A percentile compares a stretch with the other conserved stretches of the same genome.
Conservation (phyloP, 2,113 vertebrate genomes). For the Grammatotria lemairii region DNA sequence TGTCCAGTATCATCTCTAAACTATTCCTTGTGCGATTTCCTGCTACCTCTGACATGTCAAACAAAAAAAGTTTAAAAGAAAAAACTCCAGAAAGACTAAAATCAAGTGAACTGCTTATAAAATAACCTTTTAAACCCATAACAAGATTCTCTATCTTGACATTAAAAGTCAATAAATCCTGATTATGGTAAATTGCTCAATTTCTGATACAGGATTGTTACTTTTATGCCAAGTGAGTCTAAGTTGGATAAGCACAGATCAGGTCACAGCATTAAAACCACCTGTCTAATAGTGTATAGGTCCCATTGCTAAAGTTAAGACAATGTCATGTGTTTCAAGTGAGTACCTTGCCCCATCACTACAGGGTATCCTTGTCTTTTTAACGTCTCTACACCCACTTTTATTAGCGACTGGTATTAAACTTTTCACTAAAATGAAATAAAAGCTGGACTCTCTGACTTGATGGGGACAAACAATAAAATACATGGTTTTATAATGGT, state of each 20-base stretch:
- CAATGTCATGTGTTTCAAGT: not conserved
- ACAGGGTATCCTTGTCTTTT: not conserved
- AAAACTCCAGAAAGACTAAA: not conserved
- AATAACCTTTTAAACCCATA: not conserved
- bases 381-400: not conserved
- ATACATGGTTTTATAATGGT: not conserved
- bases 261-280: not conserved
- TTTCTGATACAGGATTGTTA: not conserved
- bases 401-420: not conserved
- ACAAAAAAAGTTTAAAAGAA: not conserved
- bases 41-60: not conserved
- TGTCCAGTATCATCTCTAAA: slow-evolving; percentile 4
- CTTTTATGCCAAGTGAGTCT: not conserved
- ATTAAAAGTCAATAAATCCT: not conserved
- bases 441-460: not conserved
- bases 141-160: not conserved
- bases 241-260: not conserved
- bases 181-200: not conserved
- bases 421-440: not conserved
- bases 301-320: not conserved
- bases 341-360: not conserved
- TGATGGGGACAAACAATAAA: not conserved
- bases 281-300: not conserved
- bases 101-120: not conserved
- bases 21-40: not conserved